Conservation (phyloP, 2,888 invertebrate genomes). For the Noctua comes region DNA sequence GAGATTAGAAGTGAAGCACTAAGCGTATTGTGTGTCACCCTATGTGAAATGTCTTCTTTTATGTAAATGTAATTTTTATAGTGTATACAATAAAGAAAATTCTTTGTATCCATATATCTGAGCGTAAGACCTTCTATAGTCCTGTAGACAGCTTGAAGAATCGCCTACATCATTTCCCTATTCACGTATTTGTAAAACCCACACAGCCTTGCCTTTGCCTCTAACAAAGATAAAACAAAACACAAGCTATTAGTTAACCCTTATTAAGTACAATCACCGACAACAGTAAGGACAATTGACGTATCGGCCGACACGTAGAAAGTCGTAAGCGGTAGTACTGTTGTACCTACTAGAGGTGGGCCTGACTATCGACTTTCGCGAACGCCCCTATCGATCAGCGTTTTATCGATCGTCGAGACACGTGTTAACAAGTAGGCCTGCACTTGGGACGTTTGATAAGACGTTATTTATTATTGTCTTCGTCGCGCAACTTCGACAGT, state of each 20-base stretch:
- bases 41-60: too few species aligned
- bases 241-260: slow-evolving; percentile 65
- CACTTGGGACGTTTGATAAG: slow-evolving; percentile 74
- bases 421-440: slow-evolving; percentile 81
- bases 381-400: slow-evolving; percentile 75
- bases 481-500: slow-evolving; percentile 39
- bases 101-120: neutral
- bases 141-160: neutral
- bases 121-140: neutral
- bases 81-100: neutral
- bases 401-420: slow-evolving; percentile 76
- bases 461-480: slow-evolving; percentile 75
- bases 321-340: slow-evolving; percentile 52
- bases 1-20: neutral
- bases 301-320: slow-evolving; percentile 61
- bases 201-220: slow-evolving; percentile 5
- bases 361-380: slow-evolving; percentile 64
- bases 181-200: slow-evolving; percentile 15
- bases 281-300: slow-evolving; percentile 60
- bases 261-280: slow-evolving; percentile 64
- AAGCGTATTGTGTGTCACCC: neutral
- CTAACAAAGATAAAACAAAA: slow-evolving; percentile 49
- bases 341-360: slow-evolving; percentile 41
- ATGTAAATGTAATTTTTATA: neutral
- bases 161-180: neutral